phyloP scores from a whole-genome alignment of 2,113 vertebrate genomes.

The Ondatra zibethicus region DNA sequence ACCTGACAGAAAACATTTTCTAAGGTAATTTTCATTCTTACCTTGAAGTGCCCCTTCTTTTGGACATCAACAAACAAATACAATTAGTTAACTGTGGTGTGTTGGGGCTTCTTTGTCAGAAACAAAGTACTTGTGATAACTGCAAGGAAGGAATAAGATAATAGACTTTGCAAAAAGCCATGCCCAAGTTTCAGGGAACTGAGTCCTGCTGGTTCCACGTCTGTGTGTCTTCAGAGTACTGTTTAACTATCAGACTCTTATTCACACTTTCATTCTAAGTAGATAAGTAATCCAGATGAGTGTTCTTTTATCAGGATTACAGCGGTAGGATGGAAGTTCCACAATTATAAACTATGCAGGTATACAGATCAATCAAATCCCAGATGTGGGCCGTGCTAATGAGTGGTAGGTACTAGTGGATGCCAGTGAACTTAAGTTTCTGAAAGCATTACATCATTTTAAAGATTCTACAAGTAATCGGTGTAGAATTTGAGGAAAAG shows the following conservation, averaged over 20 bases:
- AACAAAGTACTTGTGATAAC: background rate
- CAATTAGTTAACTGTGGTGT: background rate
- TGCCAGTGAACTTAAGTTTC: background rate
- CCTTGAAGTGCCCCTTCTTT: background rate
- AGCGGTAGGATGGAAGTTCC: background rate
- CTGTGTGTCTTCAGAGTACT: background rate
- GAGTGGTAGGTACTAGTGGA: background rate
- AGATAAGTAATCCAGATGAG: background rate
- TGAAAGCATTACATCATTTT: background rate
- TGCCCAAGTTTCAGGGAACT: background rate
- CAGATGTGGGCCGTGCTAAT: background rate
- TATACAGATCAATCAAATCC: background rate
- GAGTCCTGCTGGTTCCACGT: background rate
- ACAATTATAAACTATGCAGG: background rate
- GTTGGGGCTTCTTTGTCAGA: background rate
- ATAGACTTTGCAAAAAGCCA: background rate
- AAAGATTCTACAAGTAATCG: background rate
- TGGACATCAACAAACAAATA: background rate
- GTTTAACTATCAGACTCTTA: background rate
- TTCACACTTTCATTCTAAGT: background rate
- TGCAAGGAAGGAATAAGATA: background rate
- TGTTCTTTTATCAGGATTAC: background rate
- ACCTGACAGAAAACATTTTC: background rate
- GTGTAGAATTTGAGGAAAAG: background rate
- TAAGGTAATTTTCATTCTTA: background rate